phyloP scores from a whole-genome alignment of 1,140 invertebrate genomes.

The Metaphire vulgaris region DNA sequence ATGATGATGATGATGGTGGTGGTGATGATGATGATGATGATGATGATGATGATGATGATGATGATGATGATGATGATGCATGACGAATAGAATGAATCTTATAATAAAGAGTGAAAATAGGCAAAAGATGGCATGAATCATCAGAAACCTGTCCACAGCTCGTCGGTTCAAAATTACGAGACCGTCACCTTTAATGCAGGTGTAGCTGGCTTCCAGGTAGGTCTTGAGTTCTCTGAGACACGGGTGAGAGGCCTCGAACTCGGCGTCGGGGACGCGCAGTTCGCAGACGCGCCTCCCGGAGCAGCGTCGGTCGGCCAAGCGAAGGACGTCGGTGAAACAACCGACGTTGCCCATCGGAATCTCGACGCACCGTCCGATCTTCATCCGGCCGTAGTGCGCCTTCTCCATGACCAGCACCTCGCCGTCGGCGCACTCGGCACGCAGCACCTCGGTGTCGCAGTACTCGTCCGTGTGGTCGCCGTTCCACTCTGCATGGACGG shows the following conservation, averaged over 20 bases:
- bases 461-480: background rate
- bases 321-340: conserved; percentile 9
- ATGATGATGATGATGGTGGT: background rate
- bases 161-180: no score
- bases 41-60: conserved; percentile 1
- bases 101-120: no score
- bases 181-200: conserved; percentile 5
- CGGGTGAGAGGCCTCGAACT: background rate
- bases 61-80: conserved; percentile 4
- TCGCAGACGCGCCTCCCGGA: conserved; percentile 8
- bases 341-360: conserved; percentile 23
- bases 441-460: conserved; percentile 25
- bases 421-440: conserved; percentile 4
- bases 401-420: conserved; percentile 14
- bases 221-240: conserved; percentile 5
- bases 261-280: conserved; percentile 6
- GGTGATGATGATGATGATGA: conserved; percentile 2
- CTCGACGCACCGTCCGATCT: conserved; percentile 17
- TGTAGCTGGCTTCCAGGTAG: conserved; percentile 11
- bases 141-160: no score
- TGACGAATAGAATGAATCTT: no score
- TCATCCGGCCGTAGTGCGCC: conserved; percentile 25
- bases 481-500: background rate
- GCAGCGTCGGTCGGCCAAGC: conserved; percentile 4
- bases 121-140: no score